Evolutionary conservation across 2,888 invertebrate genomes (phyloP).

Genomic region (Syritta pipiens): DNA sequence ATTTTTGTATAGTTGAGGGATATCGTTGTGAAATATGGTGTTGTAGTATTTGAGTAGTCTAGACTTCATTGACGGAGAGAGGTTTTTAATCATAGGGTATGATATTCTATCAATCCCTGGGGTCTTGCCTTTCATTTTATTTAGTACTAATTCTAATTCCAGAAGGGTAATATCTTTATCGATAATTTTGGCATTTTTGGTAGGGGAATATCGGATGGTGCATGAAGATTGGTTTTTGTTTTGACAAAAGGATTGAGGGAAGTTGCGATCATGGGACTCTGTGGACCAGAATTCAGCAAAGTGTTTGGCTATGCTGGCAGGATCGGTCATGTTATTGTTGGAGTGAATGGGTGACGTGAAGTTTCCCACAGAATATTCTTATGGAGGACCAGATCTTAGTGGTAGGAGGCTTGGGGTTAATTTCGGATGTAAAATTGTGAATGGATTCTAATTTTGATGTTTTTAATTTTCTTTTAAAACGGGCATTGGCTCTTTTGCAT

Average conservation of each 20-base stretch:
- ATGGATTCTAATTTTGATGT: slow-evolving; percentile 10
- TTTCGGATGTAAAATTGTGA: slow-evolving; percentile 13
- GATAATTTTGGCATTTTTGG: not conserved
- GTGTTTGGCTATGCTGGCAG: not conserved
- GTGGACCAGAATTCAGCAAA: slow-evolving; percentile 3
- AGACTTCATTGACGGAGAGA: not conserved
- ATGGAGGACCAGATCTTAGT: slow-evolving; percentile 27
- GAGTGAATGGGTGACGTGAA: not conserved
- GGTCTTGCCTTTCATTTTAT: slow-evolving; percentile 15
- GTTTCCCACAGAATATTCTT: not conserved
- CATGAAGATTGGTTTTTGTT: not conserved
- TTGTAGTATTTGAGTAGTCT: slow-evolving; percentile 22
- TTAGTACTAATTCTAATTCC: slow-evolving; percentile 1
- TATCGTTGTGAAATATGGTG: slow-evolving; percentile 6
- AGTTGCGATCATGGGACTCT: slow-evolving; percentile 1
- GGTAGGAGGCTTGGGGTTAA: slow-evolving; percentile 4
- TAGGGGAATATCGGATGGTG: not conserved
- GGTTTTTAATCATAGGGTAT: slow-evolving; percentile 33
- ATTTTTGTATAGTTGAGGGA: slow-evolving; percentile 37
- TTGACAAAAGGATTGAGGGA: not conserved
- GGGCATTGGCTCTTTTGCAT: slow-evolving; percentile 27
- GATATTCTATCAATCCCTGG: slow-evolving; percentile 12
- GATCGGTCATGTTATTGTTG: not conserved
- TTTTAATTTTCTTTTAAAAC: slow-evolving; percentile 43
- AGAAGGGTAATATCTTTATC: not conserved